Conservation (phyloP, 2,888 invertebrate species). For the Atrina japonica region DNA sequence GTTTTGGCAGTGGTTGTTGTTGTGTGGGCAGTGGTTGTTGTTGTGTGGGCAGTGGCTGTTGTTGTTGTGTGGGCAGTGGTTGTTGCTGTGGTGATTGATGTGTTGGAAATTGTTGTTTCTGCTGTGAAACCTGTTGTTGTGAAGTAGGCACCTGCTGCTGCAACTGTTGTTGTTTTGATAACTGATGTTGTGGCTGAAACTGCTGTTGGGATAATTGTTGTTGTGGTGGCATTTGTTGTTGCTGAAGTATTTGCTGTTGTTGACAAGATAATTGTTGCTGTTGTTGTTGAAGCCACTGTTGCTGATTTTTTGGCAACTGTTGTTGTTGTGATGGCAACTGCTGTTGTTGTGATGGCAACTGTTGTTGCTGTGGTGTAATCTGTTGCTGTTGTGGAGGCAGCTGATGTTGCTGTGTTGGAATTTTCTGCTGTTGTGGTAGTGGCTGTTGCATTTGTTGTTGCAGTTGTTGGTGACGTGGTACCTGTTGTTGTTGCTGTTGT, state of each 20-base stretch:
- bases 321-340: slow-evolving; percentile 11
- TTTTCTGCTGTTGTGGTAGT: slow-evolving; percentile 19
- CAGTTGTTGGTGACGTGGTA: neutral
- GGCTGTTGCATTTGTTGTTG: slow-evolving; percentile 30
- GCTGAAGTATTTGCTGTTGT: slow-evolving; percentile 48
- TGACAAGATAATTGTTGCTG: slow-evolving; percentile 32
- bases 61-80: neutral
- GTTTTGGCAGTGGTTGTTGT: slow-evolving; percentile 37
- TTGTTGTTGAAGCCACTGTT: slow-evolving; percentile 34
- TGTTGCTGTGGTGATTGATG: slow-evolving; percentile 31
- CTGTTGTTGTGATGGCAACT: slow-evolving; percentile 17
- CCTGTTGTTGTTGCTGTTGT: slow-evolving; percentile 29
- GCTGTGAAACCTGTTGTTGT: slow-evolving; percentile 29
- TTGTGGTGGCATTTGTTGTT: slow-evolving; percentile 32
- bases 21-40: slow-evolving; percentile 11
- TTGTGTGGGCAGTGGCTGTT: neutral
- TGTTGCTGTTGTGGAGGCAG: slow-evolving; percentile 37
- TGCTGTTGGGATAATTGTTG: slow-evolving; percentile 31
- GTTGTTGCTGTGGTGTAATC: neutral
- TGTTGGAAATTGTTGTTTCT: slow-evolving; percentile 17
- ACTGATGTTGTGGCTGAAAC: slow-evolving; percentile 16
- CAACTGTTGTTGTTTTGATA: slow-evolving; percentile 29
- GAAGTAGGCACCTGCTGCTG: slow-evolving; percentile 23
- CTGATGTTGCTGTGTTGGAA: slow-evolving; percentile 12
- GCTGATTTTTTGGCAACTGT: slow-evolving; percentile 20